A percentile compares a stretch with the other conserved stretches of the same genome.
Evolutionary conservation across 2,797 vertebrate species (phyloP).

Genomic region (Sebastes matsubarae): DNA sequence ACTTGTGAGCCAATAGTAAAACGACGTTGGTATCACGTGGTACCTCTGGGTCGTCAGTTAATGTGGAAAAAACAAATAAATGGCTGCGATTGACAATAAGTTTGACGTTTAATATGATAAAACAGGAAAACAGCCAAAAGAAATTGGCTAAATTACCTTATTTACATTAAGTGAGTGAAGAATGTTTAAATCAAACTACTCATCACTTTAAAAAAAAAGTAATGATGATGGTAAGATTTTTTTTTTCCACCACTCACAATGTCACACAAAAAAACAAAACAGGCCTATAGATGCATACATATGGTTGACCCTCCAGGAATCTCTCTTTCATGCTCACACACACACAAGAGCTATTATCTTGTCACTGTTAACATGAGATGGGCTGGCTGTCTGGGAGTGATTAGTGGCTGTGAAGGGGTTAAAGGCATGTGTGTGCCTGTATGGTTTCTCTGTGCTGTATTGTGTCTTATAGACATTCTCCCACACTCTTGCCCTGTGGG

Average conservation of each 20-base stretch:
- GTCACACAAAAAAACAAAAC: neutral
- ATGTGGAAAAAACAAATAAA: no score
- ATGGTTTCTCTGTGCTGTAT: conserved; percentile 39
- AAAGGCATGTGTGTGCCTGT: conserved; percentile 50
- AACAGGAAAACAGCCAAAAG: neutral
- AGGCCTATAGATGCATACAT: neutral
- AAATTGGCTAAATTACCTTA: neutral
- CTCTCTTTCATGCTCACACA: conserved; percentile 6
- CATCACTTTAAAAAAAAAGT: neutral
- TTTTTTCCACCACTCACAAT: neutral
- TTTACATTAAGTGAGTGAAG: neutral
- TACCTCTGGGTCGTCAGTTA: no score
- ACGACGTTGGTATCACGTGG: no score
- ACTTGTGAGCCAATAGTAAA: no score
- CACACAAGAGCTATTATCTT: conserved; percentile 65
- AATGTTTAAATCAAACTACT: neutral
- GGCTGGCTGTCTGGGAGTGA: conserved; percentile 66
- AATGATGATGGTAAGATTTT: neutral
- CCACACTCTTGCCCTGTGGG: conserved; percentile 76
- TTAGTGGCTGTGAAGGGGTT: conserved; percentile 75
- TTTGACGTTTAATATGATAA: neutral
- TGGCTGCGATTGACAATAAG: fast-evolving
- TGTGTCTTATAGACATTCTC: conserved; percentile 77
- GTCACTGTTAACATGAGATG: conserved; percentile 73
- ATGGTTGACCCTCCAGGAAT: conserved; percentile 23